A percentile compares a stretch with the other conserved stretches of the same genome.
Conservation (phyloP, 2,113 vertebrate species). For the Myotis davidii region DNA sequence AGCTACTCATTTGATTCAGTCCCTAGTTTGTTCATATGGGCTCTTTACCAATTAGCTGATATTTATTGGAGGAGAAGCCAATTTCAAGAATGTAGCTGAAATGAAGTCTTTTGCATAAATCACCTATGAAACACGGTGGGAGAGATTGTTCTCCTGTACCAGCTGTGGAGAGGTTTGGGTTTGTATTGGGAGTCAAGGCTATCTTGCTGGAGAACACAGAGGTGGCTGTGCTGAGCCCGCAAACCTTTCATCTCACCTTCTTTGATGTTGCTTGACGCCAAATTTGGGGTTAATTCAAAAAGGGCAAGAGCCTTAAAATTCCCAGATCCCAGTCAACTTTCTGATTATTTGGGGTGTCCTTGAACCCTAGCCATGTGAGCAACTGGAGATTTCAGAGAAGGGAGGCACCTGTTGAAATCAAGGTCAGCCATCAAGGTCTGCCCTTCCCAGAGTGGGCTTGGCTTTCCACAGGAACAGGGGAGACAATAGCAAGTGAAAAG, state of each 20-base stretch:
- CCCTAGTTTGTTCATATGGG: conserved; percentile 55
- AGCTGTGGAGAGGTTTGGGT: neutral
- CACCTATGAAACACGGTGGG: conserved; percentile 60
- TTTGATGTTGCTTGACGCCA: neutral
- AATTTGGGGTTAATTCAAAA: neutral
- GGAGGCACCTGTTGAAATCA: neutral
- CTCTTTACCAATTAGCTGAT: conserved; percentile 64
- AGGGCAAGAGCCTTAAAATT: neutral
- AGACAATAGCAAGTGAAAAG: neutral
- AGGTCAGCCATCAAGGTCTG: neutral
- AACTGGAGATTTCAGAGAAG: neutral
- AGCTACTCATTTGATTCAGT: conserved; percentile 65
- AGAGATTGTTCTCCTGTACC: neutral
- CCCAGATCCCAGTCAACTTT: neutral
- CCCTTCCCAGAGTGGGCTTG: neutral
- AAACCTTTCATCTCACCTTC: neutral
- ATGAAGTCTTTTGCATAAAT: conserved; percentile 53
- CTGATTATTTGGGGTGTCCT: neutral
- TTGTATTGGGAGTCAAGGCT: conserved; percentile 23
- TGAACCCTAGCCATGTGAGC: neutral
- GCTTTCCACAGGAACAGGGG: neutral
- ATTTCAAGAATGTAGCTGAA: conserved; percentile 54
- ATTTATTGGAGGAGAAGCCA: conserved; percentile 60
- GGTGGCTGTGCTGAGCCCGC: neutral
- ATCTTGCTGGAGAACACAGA: neutral